Evolutionary conservation across 2,888 invertebrate species (phyloP), one percentile per base, ranked within the genome.

Genomic region (Pristionchus mayeri): DNA sequence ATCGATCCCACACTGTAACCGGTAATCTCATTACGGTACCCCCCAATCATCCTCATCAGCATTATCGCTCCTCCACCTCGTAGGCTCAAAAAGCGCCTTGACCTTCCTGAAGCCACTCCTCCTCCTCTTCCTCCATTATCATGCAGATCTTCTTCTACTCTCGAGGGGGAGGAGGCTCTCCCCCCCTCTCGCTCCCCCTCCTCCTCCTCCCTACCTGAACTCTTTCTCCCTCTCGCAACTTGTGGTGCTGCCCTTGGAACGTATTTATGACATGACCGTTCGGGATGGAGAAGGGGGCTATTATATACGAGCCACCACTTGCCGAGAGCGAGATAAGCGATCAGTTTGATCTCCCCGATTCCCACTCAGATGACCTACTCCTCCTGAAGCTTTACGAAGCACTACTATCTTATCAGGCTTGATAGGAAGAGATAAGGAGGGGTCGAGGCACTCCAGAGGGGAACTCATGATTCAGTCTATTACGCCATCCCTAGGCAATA

Each of bases 221-320:
- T n/a, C n/a, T n/a, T n/a, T n/a, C 57, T 27, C 27, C 27, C 57
- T 27, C 27, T 60, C 24, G 57, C 57, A 34, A 34, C 30, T 63
- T 34, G 30, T 71, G 24, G 30, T 7, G 67, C 2, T 67, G 71
- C 71, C 71, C 71, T 71, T 71, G 71, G 40, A 71, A 9, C 18
- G 13, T 40, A 71, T 71, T 71, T 71, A 71, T 71, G 71, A 71
- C 71, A 71, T 63, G 63, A 37, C 71, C 71, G 71, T 71, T 71
- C 71, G 40, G 71, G 24, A 37, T 18, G 37, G 30, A 6, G 34
- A 18, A 3, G 9, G 40, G 7, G 40, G 40, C 71, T 71, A 71
- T 71, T 71, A 71, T 54, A 54, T 40, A 24, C 11, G 34, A 63
- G 34, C 67, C 60, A 63, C 60, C 24, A 54, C 24, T 30, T 67